Conservation (phyloP, 2,888 invertebrate genomes). For the Chrysolina americana region DNA sequence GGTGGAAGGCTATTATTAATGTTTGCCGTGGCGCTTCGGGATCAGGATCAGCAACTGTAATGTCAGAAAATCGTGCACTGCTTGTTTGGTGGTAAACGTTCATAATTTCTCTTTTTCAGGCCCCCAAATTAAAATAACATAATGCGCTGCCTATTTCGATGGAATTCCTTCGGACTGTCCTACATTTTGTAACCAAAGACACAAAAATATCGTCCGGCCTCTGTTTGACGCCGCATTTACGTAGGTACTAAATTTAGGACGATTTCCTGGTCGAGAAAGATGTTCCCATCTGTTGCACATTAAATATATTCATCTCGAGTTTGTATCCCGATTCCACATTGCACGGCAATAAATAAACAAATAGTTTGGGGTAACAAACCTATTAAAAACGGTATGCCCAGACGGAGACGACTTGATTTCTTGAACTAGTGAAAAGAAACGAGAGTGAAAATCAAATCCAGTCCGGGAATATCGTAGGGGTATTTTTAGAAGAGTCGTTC, state of each 20-base stretch:
- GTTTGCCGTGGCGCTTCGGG: too few species aligned
- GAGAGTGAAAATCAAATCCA: constrained; percentile 25
- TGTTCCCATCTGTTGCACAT: constrained; percentile 29
- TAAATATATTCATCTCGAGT: constrained; percentile 18
- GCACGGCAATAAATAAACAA: constrained; percentile 15
- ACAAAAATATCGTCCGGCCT: not conserved
- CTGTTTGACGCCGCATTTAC: not conserved
- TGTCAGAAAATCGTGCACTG: too few species aligned
- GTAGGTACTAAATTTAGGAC: constrained; percentile 14
- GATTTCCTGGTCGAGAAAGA: constrained; percentile 21
- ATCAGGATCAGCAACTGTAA: too few species aligned
- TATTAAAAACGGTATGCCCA: constrained; percentile 20
- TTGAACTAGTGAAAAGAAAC: constrained; percentile 18
- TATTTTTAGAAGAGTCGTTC: constrained; percentile 36
- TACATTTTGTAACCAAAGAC: constrained; percentile 17
- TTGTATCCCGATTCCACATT: not conserved
- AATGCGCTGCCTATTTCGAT: not conserved
- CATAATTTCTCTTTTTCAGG: too few species aligned
- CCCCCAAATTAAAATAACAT: too few species aligned
- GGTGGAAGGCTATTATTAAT: too few species aligned
- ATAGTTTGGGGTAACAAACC: constrained; percentile 24
- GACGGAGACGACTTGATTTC: not conserved
- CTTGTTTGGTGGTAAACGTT: constrained; percentile 56
- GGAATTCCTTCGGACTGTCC: not conserved
- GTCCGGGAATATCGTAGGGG: constrained; percentile 33